Conservation (phyloP, 2,888 invertebrate species). For the Orthonevra nobilis region DNA sequence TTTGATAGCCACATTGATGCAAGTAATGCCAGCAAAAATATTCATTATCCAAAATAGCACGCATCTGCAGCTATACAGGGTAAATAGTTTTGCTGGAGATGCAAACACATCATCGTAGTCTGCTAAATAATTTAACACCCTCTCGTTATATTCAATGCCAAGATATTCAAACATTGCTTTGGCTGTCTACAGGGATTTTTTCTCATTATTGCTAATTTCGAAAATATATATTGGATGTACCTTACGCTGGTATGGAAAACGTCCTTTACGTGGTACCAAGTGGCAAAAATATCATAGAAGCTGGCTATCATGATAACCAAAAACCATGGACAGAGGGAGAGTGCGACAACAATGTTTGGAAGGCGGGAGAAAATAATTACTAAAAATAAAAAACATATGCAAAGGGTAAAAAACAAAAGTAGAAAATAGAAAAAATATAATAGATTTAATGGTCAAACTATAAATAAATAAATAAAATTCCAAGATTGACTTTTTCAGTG, state of each 20-base stretch:
- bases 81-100: conserved; percentile 80
- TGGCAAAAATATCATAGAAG: conserved; percentile 79
- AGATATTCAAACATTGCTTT: conserved; percentile 70
- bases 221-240: neutral
- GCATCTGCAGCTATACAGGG: conserved; percentile 81
- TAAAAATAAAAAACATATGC: too few species aligned
- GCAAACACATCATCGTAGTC: conserved; percentile 75
- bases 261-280: conserved; percentile 79
- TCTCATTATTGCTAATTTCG: too few species aligned
- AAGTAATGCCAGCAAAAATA: too few species aligned
- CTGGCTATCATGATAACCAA: conserved; percentile 76
- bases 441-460: too few species aligned
- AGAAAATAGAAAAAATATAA: too few species aligned
- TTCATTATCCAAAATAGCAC: conserved; percentile 81
- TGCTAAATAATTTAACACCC: conserved; percentile 47
- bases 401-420: too few species aligned
- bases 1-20: too few species aligned
- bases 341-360: conserved; percentile 72
- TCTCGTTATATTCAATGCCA: conserved; percentile 28
- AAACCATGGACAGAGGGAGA: conserved; percentile 80
- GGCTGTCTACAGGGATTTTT: too few species aligned
- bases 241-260: conserved; percentile 78
- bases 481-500: too few species aligned
- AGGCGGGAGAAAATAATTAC: too few species aligned
- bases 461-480: too few species aligned